Conservation (phyloP, 2,888 invertebrate genomes). For the Linnaemya tessellans region DNA sequence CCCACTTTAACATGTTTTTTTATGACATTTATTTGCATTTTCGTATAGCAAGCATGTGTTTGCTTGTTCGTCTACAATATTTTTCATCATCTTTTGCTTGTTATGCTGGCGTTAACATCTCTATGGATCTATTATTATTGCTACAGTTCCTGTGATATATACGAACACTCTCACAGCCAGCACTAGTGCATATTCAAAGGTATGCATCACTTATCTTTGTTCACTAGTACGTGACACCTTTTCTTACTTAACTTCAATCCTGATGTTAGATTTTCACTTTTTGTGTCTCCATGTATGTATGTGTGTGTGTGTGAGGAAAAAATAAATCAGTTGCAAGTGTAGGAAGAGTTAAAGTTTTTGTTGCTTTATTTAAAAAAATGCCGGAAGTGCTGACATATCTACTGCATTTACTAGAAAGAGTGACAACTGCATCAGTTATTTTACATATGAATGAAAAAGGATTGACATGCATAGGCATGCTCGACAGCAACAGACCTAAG, state of each 20-base stretch:
- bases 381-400: slow-evolving; percentile 72
- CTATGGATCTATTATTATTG: slow-evolving; percentile 38
- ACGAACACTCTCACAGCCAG: slow-evolving; percentile 11
- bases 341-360: slow-evolving; percentile 14
- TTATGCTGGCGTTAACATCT: slow-evolving; percentile 29
- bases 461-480: not conserved
- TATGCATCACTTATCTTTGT: slow-evolving; percentile 66
- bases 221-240: slow-evolving; percentile 70
- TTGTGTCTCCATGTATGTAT: not conserved
- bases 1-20: slow-evolving; percentile 68
- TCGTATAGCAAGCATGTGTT: slow-evolving; percentile 49
- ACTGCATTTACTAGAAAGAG: slow-evolving; percentile 59
- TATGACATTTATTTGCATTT: slow-evolving; percentile 71
- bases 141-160: slow-evolving; percentile 27
- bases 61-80: slow-evolving; percentile 25
- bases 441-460: slow-evolving; percentile 48
- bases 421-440: slow-evolving; percentile 67
- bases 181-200: slow-evolving; percentile 31
- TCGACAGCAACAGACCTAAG: not conserved
- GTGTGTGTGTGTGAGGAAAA: slow-evolving; percentile 15
- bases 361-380: slow-evolving; percentile 42
- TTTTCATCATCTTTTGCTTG: slow-evolving; percentile 29
- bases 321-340: slow-evolving; percentile 45
- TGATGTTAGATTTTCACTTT: slow-evolving; percentile 48
- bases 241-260: slow-evolving; percentile 67